These are phyloP conservation scores for Dicrurus megarhynchus DNA, from an alignment of 2,113 vertebrate genomes.

Conservation along the genomic window DNA sequence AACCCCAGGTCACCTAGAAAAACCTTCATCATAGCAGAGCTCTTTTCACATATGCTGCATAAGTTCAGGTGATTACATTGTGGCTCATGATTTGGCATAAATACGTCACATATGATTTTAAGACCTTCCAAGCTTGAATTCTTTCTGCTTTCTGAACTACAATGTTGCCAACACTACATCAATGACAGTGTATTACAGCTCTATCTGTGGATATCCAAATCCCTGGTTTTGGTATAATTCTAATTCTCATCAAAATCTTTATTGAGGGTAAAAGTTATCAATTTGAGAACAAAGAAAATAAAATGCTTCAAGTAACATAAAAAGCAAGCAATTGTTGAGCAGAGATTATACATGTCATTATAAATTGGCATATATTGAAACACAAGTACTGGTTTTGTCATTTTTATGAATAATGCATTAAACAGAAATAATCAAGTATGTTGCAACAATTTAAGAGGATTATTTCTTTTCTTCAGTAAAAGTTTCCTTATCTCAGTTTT, in stretches of 20 bases:
- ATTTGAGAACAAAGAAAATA: neutral
- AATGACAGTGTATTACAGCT: neutral
- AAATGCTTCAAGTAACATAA: neutral
- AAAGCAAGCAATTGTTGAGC: neutral
- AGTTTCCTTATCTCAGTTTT: neutral
- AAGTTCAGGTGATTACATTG: neutral
- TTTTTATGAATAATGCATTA: conserved; percentile 37
- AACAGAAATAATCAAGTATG: conserved; percentile 17
- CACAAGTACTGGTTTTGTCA: conserved; percentile 29
- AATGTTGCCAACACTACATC: neutral
- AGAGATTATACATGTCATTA: neutral
- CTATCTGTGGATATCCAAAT: neutral
- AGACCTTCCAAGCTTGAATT: neutral
- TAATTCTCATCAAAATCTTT: conserved; percentile 13
- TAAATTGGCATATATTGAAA: conserved; percentile 36
- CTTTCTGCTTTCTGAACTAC: neutral
- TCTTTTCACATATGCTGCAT: neutral
- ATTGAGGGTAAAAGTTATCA: conserved; percentile 3
- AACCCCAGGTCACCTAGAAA: neutral
- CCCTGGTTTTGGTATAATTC: neutral
- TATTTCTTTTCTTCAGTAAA: conserved; percentile 23
- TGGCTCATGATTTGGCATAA: conserved; percentile 27
- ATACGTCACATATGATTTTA: neutral
- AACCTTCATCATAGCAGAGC: neutral
- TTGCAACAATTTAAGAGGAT: conserved; percentile 42